Base-by-base conservation (phyloP, 2,888 invertebrate species). In the Hydrotaea cyrtoneurina region DNA sequence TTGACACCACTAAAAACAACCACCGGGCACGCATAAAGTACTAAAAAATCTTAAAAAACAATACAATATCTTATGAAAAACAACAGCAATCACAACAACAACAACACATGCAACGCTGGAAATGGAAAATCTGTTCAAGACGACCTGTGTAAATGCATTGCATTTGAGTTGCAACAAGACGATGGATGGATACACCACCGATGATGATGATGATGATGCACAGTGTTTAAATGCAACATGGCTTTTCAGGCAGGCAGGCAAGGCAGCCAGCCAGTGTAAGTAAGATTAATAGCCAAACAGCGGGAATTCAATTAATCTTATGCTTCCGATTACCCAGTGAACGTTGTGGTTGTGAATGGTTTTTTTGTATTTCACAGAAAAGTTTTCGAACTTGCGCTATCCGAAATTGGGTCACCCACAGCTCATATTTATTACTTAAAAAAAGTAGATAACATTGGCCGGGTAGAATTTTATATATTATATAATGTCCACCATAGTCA, bases 261-360 rank as follows among this genome's bases (percentile, higher is more conserved):
- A 31, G 31, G n/a, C n/a, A n/a, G n/a, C n/a, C 46, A 62, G 31
- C 62, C 26, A 23, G 69, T 46, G 75, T 89, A 88, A 87, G 88
- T 86, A 91, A 91, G 91, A 91, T 91, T 90, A 90, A 91, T 91
- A 90, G 90, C 88, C 88, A 86, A 87, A 88, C 89, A 89, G 89
- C 89, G 88, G 88, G 89, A 88, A 88, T 90, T 89, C 90, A 90
- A 91, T 91, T 90, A 90, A 91, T 91, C 91, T 78, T 81, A 19
- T 64, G 59, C 57, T 72, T 59, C 43, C 39, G 21, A 78, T 71
- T 15, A 46, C 69, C 69, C 69, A 69, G 69, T 23, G 23, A 46
- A 69, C 46, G 10, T 31, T 31, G n/a, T 46, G 23, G 15, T 5
- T 13, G 21, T 11, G 53, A 53, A 19, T 19, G 53, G 1, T 17